These are phyloP conservation scores for Iphiclides podalirius DNA, from an alignment of 2,888 invertebrate species.

Conservation along the genomic window DNA sequence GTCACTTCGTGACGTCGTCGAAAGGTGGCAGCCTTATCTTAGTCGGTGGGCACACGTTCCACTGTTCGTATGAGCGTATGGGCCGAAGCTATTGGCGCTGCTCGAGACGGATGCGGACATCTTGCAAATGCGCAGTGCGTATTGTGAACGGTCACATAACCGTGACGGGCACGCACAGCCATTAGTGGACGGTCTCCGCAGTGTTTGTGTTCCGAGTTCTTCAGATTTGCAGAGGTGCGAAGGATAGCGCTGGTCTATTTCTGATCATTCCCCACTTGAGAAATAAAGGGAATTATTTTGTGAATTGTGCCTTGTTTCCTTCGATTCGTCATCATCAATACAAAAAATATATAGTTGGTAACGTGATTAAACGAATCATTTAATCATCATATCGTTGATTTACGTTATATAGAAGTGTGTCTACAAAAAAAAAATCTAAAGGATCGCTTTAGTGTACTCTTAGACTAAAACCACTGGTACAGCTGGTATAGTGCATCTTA, in stretches of 20 bases:
- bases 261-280: background rate
- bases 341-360: too few species aligned
- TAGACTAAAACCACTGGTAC: background rate
- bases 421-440: too few species aligned
- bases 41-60: background rate
- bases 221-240: background rate
- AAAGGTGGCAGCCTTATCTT: background rate
- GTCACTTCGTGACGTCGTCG: background rate
- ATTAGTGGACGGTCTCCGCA: background rate
- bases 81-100: background rate
- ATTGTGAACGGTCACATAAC: background rate
- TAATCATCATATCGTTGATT: too few species aligned
- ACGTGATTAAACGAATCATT: too few species aligned
- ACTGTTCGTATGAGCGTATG: conserved; percentile 1
- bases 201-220: background rate
- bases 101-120: background rate
- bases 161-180: background rate
- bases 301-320: too few species aligned
- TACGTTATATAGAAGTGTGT: too few species aligned
- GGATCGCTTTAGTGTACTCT: too few species aligned
- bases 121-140: background rate
- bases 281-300: too few species aligned
- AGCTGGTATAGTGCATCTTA: background rate
- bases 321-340: too few species aligned
- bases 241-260: background rate